Evolutionary conservation across 2,113 vertebrate genomes (phyloP), one percentile per base, ranked within the genome.

Genomic region (Suncus etruscus): DNA sequence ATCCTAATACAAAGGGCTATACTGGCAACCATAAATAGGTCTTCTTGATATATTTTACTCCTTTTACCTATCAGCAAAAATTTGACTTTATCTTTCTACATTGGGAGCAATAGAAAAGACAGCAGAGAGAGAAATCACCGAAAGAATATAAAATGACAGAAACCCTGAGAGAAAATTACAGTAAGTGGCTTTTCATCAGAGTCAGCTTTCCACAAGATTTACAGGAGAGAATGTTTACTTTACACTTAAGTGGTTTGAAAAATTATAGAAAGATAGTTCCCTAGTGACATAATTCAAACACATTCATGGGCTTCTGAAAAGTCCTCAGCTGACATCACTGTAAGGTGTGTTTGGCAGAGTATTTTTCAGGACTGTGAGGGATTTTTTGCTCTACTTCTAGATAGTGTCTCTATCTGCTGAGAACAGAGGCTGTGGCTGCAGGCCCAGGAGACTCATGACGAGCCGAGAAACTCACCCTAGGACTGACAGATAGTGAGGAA

Each of bases 121-220:
- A 93, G 47, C 61, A 51, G 58, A 11, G 47, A 66, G 74, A 83
- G 32, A 89, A 80, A 65, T 77, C 69, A 89, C 0, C 50, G 72
- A 45, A 79, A 48, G 18, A 89, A 80, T 72, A 85, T 27, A 92
- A 81, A 68, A 16, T 78, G 73, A 79, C 58, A 54, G 88, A 78
- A 5, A 1, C 0, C 2, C 8, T 18, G 58, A 6, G 0, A 4
- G 25, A 0, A 15, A 20, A 39, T n/a, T 50, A 68, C 0, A 65
- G 79, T 80, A 63, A 63, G 54, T 2, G 39, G 29, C 6, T 74
- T 86, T 89, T 87, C 63, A 20, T 69, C 76, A 66, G 22, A 5
- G 24, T 39, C 2, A 27, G 65, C 7, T 86, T 77, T 31, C 20
- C n/a, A 48, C 51, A 63, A 84, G 69, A 84, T 83, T 83, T 91